These are phyloP conservation scores for Poeciliopsis gracilis DNA, from an alignment of 2,797 vertebrate species.

Conservation along the genomic window DNA sequence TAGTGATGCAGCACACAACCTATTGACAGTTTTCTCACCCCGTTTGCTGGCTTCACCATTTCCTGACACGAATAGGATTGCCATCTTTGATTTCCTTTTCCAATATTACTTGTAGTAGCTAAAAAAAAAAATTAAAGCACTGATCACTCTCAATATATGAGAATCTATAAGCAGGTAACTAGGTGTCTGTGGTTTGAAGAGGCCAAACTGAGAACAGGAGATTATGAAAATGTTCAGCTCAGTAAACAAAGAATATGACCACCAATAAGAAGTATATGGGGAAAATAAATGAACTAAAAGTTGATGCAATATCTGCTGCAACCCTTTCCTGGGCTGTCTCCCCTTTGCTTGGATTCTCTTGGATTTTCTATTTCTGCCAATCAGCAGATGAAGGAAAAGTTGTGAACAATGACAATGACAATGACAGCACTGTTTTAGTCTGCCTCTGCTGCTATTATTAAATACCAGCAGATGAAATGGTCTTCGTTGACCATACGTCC, in stretches of 20 bases:
- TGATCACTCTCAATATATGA: neutral
- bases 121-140: slow-evolving; percentile 22
- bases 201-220: neutral
- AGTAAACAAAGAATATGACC: neutral
- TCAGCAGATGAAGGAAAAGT: no score
- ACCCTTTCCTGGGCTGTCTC: neutral
- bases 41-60: slow-evolving; percentile 34
- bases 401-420: no score
- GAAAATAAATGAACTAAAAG: neutral
- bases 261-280: neutral
- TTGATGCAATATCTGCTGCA: neutral
- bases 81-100: slow-evolving; percentile 70
- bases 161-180: slow-evolving; percentile 4
- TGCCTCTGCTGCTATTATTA: no score
- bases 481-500: no score
- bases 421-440: no score
- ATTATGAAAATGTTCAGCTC: slow-evolving; percentile 2
- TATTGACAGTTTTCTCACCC: slow-evolving; percentile 10
- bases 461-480: no score
- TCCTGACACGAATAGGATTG: slow-evolving; percentile 44
- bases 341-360: no score
- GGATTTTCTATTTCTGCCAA: no score
- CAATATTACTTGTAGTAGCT: slow-evolving; percentile 36
- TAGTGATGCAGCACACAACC: slow-evolving; percentile 13
- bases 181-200: neutral